Percentiles rank a stretch among this genome's conserved stretches.
Conservation (phyloP, 2,113 vertebrate genomes). For the Tapirus terrestris region DNA sequence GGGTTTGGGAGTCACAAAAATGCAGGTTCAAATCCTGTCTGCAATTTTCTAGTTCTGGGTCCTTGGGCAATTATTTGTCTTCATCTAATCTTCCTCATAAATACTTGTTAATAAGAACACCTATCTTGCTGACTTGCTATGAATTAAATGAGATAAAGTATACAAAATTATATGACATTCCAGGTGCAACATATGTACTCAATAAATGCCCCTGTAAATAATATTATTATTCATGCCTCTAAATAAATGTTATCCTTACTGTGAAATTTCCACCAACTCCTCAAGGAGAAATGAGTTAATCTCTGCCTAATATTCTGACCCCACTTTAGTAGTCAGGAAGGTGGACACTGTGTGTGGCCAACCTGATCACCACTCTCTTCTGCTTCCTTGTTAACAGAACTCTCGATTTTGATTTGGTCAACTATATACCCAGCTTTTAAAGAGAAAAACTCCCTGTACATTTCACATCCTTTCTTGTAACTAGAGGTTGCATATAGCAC, state of each 20-base stretch:
- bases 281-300: background rate
- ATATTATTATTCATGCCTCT: background rate
- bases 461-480: background rate
- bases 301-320: background rate
- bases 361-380: background rate
- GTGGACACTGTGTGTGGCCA: background rate
- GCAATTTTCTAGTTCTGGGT: background rate
- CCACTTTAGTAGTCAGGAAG: background rate
- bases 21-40: background rate
- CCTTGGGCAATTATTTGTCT: background rate
- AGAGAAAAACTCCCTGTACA: background rate
- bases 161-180: background rate
- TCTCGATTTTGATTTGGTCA: background rate
- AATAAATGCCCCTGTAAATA: background rate
- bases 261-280: background rate
- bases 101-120: background rate
- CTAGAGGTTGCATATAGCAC: background rate
- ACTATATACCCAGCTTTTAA: background rate
- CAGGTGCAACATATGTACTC: background rate
- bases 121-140: background rate
- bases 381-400: background rate
- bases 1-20: background rate
- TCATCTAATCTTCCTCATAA: background rate
- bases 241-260: background rate
- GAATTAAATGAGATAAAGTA: conserved; percentile 24